Percentiles rank a stretch among this genome's conserved stretches.
Evolutionary conservation across 2,113 vertebrate genomes (phyloP).

Genomic region (Petrocephalus zakoni): DNA sequence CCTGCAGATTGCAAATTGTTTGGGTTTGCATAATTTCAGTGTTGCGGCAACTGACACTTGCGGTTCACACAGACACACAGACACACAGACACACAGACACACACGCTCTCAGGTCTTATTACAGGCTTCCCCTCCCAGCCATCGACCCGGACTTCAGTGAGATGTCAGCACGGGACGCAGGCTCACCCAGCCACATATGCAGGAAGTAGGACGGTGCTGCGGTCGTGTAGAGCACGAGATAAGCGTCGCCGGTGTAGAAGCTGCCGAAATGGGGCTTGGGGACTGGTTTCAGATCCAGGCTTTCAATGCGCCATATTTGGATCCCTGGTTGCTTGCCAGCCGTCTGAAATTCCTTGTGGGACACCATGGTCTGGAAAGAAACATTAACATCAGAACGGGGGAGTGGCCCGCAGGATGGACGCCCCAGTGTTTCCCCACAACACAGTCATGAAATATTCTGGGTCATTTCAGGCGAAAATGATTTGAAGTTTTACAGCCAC

Average conservation of each 20-base stretch:
- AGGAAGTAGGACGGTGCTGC: slow-evolving; percentile 36
- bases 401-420: not conserved
- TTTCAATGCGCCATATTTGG: slow-evolving; percentile 65
- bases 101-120: not conserved
- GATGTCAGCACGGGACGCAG: not conserved
- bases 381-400: not conserved
- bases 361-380: slow-evolving; percentile 51
- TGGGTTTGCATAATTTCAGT: not conserved
- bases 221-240: slow-evolving; percentile 53
- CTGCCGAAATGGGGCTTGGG: slow-evolving; percentile 42
- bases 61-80: not conserved
- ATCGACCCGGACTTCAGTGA: not conserved
- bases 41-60: not conserved
- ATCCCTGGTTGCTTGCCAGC: slow-evolving; percentile 60
- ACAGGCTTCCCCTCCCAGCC: not conserved
- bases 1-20: not conserved
- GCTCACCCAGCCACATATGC: slow-evolving; percentile 62
- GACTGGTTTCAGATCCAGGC: slow-evolving; percentile 49
- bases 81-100: not conserved
- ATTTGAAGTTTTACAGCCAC: not conserved
- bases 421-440: not conserved
- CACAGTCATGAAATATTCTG: not conserved
- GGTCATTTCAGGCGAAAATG: not conserved
- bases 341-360: slow-evolving; percentile 50
- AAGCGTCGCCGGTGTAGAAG: slow-evolving; percentile 60